Conservation (phyloP, 2,888 invertebrate species). For the Autographa pulchrina region DNA sequence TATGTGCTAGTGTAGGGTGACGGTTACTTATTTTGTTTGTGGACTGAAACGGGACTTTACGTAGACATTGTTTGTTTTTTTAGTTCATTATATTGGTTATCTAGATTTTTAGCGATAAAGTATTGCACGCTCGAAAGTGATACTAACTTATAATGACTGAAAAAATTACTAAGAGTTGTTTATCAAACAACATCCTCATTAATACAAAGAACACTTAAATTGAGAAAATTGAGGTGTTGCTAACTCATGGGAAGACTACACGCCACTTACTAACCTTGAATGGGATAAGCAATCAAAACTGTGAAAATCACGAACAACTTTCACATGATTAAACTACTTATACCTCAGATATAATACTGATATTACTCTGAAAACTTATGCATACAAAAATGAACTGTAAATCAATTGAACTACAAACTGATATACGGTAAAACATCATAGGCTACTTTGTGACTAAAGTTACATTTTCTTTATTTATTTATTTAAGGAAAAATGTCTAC, state of each 20-base stretch:
- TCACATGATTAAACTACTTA: slow-evolving; percentile 3
- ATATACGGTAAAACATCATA: background rate
- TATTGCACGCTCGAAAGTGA: background rate
- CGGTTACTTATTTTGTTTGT: slow-evolving; percentile 21
- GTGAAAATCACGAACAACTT: background rate
- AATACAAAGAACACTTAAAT: background rate
- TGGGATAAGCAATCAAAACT: background rate
- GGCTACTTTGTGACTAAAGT: slow-evolving; percentile 5
- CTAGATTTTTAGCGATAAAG: background rate
- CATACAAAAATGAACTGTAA: background rate
- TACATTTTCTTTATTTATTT: too few species aligned
- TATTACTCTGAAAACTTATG: background rate
- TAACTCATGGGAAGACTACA: slow-evolving; percentile 1
- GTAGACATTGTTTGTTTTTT: background rate
- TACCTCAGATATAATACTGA: background rate
- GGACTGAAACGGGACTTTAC: slow-evolving; percentile 11
- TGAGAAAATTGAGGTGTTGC: background rate
- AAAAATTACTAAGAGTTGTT: background rate
- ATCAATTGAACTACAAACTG: background rate
- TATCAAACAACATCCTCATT: background rate
- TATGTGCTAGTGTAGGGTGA: slow-evolving; percentile 49
- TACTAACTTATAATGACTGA: background rate
- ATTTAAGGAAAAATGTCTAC: background rate
- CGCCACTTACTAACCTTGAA: background rate
- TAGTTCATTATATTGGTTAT: background rate